Evolutionary conservation across 2,113 vertebrate genomes (phyloP).

Genomic region (Pyrgilauda ruficollis): DNA sequence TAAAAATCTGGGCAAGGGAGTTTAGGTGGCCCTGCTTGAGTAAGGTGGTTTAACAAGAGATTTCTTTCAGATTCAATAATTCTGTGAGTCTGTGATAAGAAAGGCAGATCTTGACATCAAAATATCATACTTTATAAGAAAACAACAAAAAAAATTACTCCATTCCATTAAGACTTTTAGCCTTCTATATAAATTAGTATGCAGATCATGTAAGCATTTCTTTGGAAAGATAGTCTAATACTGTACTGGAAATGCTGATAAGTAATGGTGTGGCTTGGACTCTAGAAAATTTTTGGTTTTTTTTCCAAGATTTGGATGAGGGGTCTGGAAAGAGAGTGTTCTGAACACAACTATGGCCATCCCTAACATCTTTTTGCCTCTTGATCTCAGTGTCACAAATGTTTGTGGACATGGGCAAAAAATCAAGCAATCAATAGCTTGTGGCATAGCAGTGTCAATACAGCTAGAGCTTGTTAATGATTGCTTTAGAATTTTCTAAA

Average conservation of each 20-base stretch:
- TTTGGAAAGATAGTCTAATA: not conserved
- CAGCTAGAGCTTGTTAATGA: not conserved
- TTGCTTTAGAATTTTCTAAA: not conserved
- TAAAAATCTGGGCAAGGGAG: not conserved
- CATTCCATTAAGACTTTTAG: not conserved
- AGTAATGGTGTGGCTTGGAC: not conserved
- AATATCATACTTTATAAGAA: not conserved
- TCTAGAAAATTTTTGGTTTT: not conserved
- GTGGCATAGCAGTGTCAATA: not conserved
- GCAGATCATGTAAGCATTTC: not conserved
- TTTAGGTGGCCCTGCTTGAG: not conserved
- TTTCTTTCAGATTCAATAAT: not conserved
- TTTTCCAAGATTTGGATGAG: not conserved
- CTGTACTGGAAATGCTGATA: not conserved
- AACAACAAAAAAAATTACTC: not conserved
- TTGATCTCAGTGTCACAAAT: not conserved
- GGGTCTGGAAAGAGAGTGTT: accelerated
- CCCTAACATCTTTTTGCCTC: not conserved
- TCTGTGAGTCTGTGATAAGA: not conserved
- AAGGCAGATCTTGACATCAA: not conserved
- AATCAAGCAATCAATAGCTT: not conserved
- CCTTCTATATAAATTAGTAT: not conserved
- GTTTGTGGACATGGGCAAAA: not conserved
- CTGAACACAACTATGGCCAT: not conserved
- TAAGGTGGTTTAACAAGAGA: not conserved